Base-by-base conservation (phyloP, 2,888 invertebrate species). In the Polymixis lichenea region DNA sequence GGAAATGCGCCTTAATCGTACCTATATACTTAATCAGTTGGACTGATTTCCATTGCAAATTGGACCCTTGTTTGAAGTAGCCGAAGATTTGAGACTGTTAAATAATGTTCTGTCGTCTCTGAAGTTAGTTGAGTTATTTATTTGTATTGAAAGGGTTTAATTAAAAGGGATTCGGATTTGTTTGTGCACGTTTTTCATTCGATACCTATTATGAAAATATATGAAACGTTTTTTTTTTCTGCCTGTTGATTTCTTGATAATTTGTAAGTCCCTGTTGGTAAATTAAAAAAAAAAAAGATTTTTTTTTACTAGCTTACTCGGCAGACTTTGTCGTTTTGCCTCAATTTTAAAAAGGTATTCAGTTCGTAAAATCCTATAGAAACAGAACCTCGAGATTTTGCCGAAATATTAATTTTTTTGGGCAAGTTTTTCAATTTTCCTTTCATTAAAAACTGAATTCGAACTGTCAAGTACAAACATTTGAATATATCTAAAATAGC, bases 21-120 rank as follows among this genome's bases (percentile, higher is more conserved):
- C 28, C 22, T n/a, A 75, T 25, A 76, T 82, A 46, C 43, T 0
- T 46, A 82, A 82, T 86, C 83, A 79, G 74, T 77, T 56, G 49
- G 19, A 76, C 68, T 82, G 72, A 90, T 90, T 90, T 87, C 82
- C 88, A 90, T 89, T 89, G 86, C 84, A 88, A 90, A 90, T 89
- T 86, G 78, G 80, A 73, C 84, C 86, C 81, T 87, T 78, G 85
- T 87, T 86, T 84, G 81, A 78, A 78, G 67, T 62, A 74, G 72
- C 70, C 75, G 62, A 49, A 84, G 76, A 76, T 82, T 85, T 78
- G 58, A 46, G 67, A 64, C 19, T 61, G 67, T 13, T 80, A 51
- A 83, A 80, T 80, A 82, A 80, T 80, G 38, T 19, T 60, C 1
- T 19, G 53, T 64, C 51, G 78, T 25, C 38, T 62, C 38, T 51